Conservation (phyloP, 2,888 invertebrate species). For the Drosophila formosana region DNA sequence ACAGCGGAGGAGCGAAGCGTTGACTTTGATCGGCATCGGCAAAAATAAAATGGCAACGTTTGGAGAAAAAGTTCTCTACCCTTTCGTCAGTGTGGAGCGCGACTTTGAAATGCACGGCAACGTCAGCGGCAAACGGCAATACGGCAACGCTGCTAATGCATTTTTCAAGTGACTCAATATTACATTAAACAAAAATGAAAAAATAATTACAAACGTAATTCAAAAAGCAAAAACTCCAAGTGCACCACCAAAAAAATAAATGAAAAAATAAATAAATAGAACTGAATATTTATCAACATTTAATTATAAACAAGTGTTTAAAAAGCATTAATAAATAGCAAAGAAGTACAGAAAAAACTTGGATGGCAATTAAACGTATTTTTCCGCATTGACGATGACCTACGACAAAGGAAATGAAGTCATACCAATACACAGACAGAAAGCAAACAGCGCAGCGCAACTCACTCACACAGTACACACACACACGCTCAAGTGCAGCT, state of each 20-base stretch:
- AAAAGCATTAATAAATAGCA: constrained; percentile 4
- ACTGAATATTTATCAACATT: constrained; percentile 3
- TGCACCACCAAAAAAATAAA: constrained; percentile 10
- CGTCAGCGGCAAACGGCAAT: constrained; percentile 38
- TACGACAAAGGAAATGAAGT: constrained; percentile 85
- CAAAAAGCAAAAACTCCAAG: constrained; percentile 16
- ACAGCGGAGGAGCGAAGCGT: constrained; percentile 42
- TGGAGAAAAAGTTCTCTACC: constrained; percentile 83
- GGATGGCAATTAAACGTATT: constrained; percentile 58
- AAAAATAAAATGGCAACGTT: constrained; percentile 67
- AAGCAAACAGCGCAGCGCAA: constrained; percentile 10
- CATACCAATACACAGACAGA: constrained; percentile 73
- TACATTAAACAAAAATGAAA: background rate
- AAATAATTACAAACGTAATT: constrained; percentile 5
- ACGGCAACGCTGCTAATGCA: constrained; percentile 18
- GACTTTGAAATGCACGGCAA: constrained; percentile 82
- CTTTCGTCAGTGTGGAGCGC: constrained; percentile 84
- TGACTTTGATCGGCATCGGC: constrained; percentile 60
- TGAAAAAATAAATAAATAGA: constrained; percentile 1
- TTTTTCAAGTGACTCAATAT: constrained; percentile 34
- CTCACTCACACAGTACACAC: constrained; percentile 13
- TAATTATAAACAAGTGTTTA: background rate
- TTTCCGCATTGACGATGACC: constrained; percentile 81
- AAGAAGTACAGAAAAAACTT: constrained; percentile 25
- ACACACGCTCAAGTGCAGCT: constrained; percentile 59